Base-by-base conservation (phyloP, 1,140 invertebrate genomes). In the Nylanderia fulva region DNA sequence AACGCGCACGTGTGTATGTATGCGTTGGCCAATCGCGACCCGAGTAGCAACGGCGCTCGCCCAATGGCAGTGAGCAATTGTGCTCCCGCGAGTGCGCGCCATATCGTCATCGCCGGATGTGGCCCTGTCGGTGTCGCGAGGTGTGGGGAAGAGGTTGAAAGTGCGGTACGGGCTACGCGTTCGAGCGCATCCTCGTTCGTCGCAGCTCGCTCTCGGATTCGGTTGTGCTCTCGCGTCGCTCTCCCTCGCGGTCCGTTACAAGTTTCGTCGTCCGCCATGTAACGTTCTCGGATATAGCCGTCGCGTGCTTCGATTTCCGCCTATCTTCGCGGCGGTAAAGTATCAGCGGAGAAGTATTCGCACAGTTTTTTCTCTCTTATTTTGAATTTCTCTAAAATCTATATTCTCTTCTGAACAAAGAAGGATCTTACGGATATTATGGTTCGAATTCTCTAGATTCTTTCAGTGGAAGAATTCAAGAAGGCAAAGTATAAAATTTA, bases 181-280 rank as follows among this genome's bases (percentile, higher is more conserved):
- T 71, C 82, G 86, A 90, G 87, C 89, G 90, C 90, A 92, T 92
- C 87, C 93, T 93, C 93, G 93, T 94, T 94, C 90, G 92, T 90
- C 92, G 92, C 91, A 89, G 92, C 77, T 86, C 93, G 90, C 72
- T 89, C 64, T 88, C 84, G 86, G 58, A 90, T 89, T 93, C 92
- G 90, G 93, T 93, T 83, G 91, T 85, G 89, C 74, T 88, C 18
- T 79, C 77, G 71, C 75, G 74, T 42, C 42, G 74, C 75, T 82
- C 45, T 48, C 45, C 54, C 56, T 39, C 66, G 86, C 66, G 86
- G 36, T 76, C 39, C 42, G 42, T 48, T 64, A 88, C 48, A 29
- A 24, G 61, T 69, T 76, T 71, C 56, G 64, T 79, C 54, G 64
- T 79, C 54, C 27, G 77, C 36, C 21, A 52, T 58, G 63, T 58